Conservation (phyloP, 2,888 invertebrate genomes). For the Drosophila anomelani region DNA sequence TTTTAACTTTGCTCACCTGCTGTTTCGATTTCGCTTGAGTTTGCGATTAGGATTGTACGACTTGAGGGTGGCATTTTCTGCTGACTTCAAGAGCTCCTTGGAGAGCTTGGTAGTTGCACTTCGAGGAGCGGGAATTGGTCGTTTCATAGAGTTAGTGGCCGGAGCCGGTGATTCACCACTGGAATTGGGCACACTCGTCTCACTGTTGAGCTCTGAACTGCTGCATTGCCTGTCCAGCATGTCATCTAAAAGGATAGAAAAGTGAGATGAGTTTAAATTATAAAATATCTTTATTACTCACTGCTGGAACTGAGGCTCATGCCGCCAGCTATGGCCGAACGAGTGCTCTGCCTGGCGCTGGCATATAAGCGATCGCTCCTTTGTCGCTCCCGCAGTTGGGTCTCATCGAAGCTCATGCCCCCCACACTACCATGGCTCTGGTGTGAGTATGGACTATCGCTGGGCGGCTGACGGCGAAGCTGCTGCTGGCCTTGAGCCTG, state of each 20-base stretch:
- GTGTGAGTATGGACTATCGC: slow-evolving; percentile 79
- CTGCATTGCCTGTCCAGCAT: slow-evolving; percentile 78
- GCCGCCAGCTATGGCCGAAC: slow-evolving; percentile 66
- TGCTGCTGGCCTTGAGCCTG: slow-evolving; percentile 10
- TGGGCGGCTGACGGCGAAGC: slow-evolving; percentile 60
- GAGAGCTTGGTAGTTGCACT: slow-evolving; percentile 63
- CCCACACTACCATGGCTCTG: slow-evolving; percentile 79
- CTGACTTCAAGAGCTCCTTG: slow-evolving; percentile 72
- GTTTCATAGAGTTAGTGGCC: slow-evolving; percentile 75
- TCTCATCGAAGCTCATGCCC: slow-evolving; percentile 74
- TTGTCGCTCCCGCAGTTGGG: slow-evolving; percentile 67
- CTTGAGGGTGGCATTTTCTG: slow-evolving; percentile 79
- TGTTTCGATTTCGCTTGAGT: slow-evolving; percentile 83
- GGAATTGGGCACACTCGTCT: slow-evolving; percentile 73
- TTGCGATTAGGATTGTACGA: slow-evolving; percentile 84
- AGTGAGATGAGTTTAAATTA: neutral
- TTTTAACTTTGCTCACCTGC: slow-evolving; percentile 69
- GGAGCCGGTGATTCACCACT: slow-evolving; percentile 71
- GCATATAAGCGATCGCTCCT: slow-evolving; percentile 76
- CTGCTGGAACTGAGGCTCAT: slow-evolving; percentile 78
- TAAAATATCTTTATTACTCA: slow-evolving; percentile 43
- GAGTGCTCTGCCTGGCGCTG: slow-evolving; percentile 76
- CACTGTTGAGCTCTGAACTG: slow-evolving; percentile 71
- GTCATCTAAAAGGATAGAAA: slow-evolving; percentile 54
- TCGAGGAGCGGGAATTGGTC: slow-evolving; percentile 80